Evolutionary conservation across 1,140 invertebrate genomes (phyloP), one percentile per base, ranked within the genome.

Genomic region (Venustaconcha ellipsiformis): DNA sequence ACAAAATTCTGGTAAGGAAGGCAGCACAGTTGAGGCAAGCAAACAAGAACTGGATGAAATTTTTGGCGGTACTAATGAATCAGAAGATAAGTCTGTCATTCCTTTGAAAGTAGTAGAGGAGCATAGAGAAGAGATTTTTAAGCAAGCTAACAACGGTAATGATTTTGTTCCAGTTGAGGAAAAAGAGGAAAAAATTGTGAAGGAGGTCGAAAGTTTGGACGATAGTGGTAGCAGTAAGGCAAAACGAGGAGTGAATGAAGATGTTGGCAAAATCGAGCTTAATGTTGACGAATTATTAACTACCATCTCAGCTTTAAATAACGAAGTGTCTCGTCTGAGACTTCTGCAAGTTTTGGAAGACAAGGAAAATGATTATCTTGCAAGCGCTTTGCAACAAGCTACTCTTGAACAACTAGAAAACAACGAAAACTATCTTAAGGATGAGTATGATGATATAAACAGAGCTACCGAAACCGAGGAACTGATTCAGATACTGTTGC

Each of bases 391-490:
- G 17, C 70, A 76, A 20, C 70, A 69, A 65, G 57, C 74, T 1
- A 76, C 74, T 6, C 62, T 76, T 15, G 74, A 76, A 58, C 74
- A 76, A 37, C 63, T 76, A 30, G 14, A 70, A 18, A 62, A 64
- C 14, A 23, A 59, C 12, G 74, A 70, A 17, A 48, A 26, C 3
- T 76, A 57, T 66, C 56, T 76, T 4, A 30, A 48, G 15, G 70
- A 76, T n/a, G 74, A 76, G 65, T 76, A 70, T 26, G 37, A 62
- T 57, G 74, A 76, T 48, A 76, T 76, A 5, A n/a, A 37, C 23
- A 76, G 70, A 65, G 74, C 74, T 26, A 76, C 74, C 6, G 67
- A 76, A n/a, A 70, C 67, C 1, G 74, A 76, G 66, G 26, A 68
- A 62, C n/a, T 76, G n/a, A 70, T 76, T 48, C 67, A 76, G 60